Evolutionary conservation across 2,113 vertebrate species (phyloP), one percentile per base, ranked within the genome.

Genomic region (Galbula dea): DNA sequence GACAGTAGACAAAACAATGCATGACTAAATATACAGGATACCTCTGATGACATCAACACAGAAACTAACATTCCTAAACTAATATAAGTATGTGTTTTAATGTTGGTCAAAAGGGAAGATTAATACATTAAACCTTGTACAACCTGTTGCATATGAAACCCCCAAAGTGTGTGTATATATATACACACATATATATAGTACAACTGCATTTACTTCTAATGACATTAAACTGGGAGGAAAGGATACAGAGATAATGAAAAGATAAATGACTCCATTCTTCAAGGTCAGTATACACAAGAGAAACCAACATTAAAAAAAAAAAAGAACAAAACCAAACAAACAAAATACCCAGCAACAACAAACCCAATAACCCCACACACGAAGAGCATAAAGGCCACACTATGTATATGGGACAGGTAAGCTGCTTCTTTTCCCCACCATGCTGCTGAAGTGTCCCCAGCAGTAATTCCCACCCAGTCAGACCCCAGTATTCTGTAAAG

Each of bases 121-220:
- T 74, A 77, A 75, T 32, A 59, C 13, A 14, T 51, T 85, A 88
- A 37, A 90, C 32, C 55, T 84, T 77, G 84, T 5, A 10, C 85
- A 97, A 97, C 94, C 39, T 95, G 91, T 95, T 92, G 66, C 67
- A 93, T 54, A 23, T 75, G 79, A 55, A 94, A 84, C 6, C 36
- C 22, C 65, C 20, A 11, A 75, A 84, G 41, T n/a, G n/a, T n/a
- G n/a, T n/a, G n/a, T n/a, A 69, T 19, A 36, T 12, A 41, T 29
- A 22, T n/a, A 75, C n/a, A n/a, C n/a, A n/a, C n/a, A n/a, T n/a
- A 74, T 18, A n/a, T 43, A 43, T 43, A 43, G 15, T 43, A 49
- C 29, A 72, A 57, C 20, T 34, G 13, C 15, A 54, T 68, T 86
- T 81, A 74, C 13, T 65, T 37, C 24, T 18, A 71, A 12, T 59